Base-by-base conservation (phyloP, 1,140 invertebrate genomes). In the Ips typographus region DNA sequence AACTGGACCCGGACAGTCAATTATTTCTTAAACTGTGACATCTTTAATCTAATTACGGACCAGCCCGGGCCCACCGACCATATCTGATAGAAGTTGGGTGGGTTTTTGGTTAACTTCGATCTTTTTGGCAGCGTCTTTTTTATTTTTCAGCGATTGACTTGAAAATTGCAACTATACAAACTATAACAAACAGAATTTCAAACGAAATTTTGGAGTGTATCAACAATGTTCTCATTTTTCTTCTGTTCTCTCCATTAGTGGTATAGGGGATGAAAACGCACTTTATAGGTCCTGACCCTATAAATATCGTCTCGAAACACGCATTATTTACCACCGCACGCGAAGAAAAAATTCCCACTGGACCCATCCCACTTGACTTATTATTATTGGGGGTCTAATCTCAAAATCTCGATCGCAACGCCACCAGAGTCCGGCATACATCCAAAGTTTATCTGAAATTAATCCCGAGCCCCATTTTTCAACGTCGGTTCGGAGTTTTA, bases 1-100 rank as follows among this genome's bases (percentile, higher is more conserved):
- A 69, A 64, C 68, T 73, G 66, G 55, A 51, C 74, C 74, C 74
- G 66, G 68, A 58, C 71, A 71, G 73, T 76, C 76, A 77, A 79
- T 78, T 79, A 79, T 79, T 79, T 79, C 74, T 76, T 78, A 77
- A 78, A 79, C 75, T 78, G 77, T 76, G 77, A 79, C 77, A 79
- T 75, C 75, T 75, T 77, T 79, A 79, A 79, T 79, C 77, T 79
- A 79, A 79, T 79, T 78, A 78, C 72, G 74, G 70, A 68, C 52
- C 53, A 64, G 71, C 71, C 70, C 71, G 72, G 64, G 76, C 71
- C 77, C 77, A 79, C 77, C 76, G 74, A 73, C 73, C 72, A 70
- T 73, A 68, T 68, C 66, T 61, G 66, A 61, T 61, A 62, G 57
- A 61, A 37, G 52, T 65, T 65, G 64, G 65, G 65, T 67, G 55